Percentiles rank a stretch among this genome's conserved stretches.
Evolutionary conservation across 2,797 vertebrate genomes (phyloP).

Genomic region (Sylvilagus floridanus): DNA sequence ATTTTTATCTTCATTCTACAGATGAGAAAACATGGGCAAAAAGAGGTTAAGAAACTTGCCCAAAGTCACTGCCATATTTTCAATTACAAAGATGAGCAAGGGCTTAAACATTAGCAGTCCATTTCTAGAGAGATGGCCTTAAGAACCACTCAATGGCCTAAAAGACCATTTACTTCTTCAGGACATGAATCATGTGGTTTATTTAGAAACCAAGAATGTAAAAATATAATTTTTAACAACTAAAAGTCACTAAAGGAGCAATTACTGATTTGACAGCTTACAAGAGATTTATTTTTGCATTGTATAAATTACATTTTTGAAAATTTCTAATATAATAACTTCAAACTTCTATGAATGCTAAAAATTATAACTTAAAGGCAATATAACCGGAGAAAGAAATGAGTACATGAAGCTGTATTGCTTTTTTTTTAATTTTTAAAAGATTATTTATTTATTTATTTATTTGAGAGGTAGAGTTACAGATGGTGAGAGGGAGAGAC

Average conservation of each 20-base stretch:
- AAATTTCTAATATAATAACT: background rate
- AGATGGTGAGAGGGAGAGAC: no score
- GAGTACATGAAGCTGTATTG: background rate
- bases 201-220: background rate
- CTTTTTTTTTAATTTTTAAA: background rate
- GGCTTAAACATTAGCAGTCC: background rate
- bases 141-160: background rate
- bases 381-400: constrained; percentile 21
- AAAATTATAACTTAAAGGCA: background rate
- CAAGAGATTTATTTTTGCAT: background rate
- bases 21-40: constrained; percentile 2
- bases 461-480: no score
- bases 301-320: constrained; percentile 1
- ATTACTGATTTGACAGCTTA: background rate
- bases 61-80: background rate
- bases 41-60: background rate
- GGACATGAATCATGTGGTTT: background rate
- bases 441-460: no score
- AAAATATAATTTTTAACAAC: constrained; percentile 38
- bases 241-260: constrained; percentile 24
- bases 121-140: background rate
- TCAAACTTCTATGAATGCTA: background rate
- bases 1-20: background rate
- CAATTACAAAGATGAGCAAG: background rate
- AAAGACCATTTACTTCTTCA: background rate